phyloP scores from a whole-genome alignment of 2,888 invertebrate species.

The Dolichopus griseipennis region DNA sequence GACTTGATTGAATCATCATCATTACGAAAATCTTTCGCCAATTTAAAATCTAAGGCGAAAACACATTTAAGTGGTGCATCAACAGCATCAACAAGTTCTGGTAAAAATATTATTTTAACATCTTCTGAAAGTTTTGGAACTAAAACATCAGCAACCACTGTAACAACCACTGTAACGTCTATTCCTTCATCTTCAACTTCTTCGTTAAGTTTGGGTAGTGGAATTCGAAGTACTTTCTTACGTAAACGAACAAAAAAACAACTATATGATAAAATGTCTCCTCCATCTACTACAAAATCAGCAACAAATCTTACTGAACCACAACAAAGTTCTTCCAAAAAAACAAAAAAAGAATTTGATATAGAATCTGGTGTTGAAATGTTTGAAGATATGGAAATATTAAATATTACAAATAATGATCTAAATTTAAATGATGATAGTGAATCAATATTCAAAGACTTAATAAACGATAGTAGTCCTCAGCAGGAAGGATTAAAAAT shows the following conservation, averaged over 20 bases:
- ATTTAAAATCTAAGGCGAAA: slow-evolving; percentile 38
- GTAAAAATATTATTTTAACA: slow-evolving; percentile 21
- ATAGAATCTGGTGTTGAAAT: slow-evolving; percentile 43
- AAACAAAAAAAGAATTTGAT: slow-evolving; percentile 31
- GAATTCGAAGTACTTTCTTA: slow-evolving; percentile 30
- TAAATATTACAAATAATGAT: not conserved
- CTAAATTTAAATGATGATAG: slow-evolving; percentile 7
- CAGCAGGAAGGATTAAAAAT: not conserved
- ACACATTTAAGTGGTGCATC: slow-evolving; percentile 25
- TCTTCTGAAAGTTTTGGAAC: not conserved
- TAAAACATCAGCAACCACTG: not conserved
- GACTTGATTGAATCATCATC: slow-evolving; percentile 31
- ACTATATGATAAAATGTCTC: slow-evolving; percentile 7
- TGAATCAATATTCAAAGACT: not conserved
- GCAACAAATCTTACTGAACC: slow-evolving; percentile 10
- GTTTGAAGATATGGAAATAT: slow-evolving; percentile 37
- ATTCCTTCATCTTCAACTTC: slow-evolving; percentile 18
- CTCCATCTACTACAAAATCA: not conserved
- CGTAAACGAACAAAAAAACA: slow-evolving; percentile 25
- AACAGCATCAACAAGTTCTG: slow-evolving; percentile 12
- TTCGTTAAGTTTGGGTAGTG: not conserved
- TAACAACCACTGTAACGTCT: not conserved
- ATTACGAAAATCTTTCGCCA: slow-evolving; percentile 34
- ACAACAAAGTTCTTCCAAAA: slow-evolving; percentile 29
- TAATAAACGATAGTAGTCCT: not conserved